Conservation (phyloP, 2,888 invertebrate species). For the Sycophila texana region DNA sequence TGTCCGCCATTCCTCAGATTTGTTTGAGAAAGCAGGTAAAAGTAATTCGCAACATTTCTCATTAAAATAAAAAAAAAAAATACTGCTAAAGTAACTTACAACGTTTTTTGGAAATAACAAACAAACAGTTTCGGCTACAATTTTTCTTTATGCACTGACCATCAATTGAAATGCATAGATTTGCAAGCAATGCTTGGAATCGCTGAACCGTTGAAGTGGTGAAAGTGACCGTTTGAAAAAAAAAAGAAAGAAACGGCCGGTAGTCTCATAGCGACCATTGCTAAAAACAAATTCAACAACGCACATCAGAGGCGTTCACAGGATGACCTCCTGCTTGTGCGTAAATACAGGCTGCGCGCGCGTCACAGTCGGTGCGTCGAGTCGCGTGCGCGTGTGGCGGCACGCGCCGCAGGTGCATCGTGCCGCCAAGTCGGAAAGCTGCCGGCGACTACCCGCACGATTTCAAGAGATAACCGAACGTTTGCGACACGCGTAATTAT, state of each 20-base stretch:
- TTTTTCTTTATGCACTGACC: too few species aligned
- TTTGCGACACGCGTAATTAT: slow-evolving; percentile 38
- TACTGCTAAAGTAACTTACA: too few species aligned
- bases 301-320: slow-evolving; percentile 3
- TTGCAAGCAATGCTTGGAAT: too few species aligned
- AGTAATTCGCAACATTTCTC: too few species aligned
- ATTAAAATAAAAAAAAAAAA: too few species aligned
- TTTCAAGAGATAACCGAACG: slow-evolving; percentile 70
- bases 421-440: slow-evolving; percentile 47
- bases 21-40: too few species aligned
- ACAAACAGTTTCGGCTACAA: too few species aligned
- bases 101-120: too few species aligned
- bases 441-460: slow-evolving; percentile 72
- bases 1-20: too few species aligned
- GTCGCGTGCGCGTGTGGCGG: slow-evolving; percentile 64
- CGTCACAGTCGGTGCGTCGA: slow-evolving; percentile 52
- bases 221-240: slow-evolving; percentile 24
- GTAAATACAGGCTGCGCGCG: slow-evolving; percentile 21
- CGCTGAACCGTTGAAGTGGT: too few species aligned
- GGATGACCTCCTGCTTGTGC: slow-evolving; percentile 49
- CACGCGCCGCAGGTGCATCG: slow-evolving; percentile 71
- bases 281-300: slow-evolving; percentile 58
- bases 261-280: slow-evolving; percentile 62
- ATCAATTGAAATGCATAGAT: too few species aligned
- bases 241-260: not conserved